Conservation (phyloP, 2,797 vertebrate species). For the Pangasius mekongensis region DNA sequence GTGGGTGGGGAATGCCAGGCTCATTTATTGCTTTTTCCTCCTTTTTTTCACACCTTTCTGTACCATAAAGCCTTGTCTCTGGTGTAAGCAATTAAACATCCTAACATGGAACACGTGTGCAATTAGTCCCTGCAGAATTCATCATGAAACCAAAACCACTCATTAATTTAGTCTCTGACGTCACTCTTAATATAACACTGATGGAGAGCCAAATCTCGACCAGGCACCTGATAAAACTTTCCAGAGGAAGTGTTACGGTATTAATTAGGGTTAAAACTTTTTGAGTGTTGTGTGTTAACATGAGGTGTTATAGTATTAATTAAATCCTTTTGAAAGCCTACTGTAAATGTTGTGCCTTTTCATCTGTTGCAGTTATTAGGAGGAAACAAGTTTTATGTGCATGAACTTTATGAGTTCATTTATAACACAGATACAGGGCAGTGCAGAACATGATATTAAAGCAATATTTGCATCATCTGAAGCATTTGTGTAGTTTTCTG, state of each 20-base stretch:
- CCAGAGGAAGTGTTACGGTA: conserved; percentile 51
- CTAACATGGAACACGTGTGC: conserved; percentile 59
- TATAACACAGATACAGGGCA: neutral
- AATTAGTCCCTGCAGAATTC: conserved; percentile 54
- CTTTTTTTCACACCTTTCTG: conserved; percentile 56
- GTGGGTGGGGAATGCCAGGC: conserved; percentile 41
- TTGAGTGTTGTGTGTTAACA: neutral
- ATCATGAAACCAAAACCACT: conserved; percentile 41
- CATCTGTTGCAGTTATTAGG: conserved; percentile 7
- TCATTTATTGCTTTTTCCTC: conserved; percentile 55
- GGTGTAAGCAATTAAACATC: conserved; percentile 55
- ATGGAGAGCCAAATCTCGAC: conserved; percentile 38
- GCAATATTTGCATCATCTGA: neutral
- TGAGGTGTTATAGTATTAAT: conserved; percentile 4
- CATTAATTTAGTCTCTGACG: conserved; percentile 40
- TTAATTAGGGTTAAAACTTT: conserved; percentile 47
- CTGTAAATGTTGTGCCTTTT: conserved; percentile 47
- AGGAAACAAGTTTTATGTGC: neutral
- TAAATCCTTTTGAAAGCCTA: conserved; percentile 39
- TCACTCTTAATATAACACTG: conserved; percentile 47
- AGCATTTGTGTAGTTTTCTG: neutral
- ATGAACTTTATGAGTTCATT: neutral
- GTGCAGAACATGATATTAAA: neutral
- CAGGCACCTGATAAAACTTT: conserved; percentile 50
- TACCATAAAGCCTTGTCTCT: conserved; percentile 53